phyloP scores from a whole-genome alignment of 2,888 invertebrate genomes.

The Tinea pellionella region DNA sequence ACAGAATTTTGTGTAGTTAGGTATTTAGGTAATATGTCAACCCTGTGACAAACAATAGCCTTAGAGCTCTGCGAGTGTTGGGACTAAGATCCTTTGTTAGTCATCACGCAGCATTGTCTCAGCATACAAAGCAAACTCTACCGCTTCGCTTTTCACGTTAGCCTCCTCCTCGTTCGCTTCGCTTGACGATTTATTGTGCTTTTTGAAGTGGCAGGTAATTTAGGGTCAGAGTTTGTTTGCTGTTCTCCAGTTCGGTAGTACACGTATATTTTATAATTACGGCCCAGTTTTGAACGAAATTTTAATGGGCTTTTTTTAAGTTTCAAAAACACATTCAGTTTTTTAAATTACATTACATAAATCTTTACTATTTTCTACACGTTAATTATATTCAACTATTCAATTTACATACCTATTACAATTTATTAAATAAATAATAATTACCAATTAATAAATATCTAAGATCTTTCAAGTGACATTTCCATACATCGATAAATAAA shows the following conservation, averaged over 20 bases:
- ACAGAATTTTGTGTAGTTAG: too few species aligned
- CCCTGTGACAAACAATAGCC: conserved; percentile 5
- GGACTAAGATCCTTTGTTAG: conserved; percentile 15
- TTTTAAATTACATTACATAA: too few species aligned
- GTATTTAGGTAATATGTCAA: background rate
- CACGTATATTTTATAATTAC: background rate
- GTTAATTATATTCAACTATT: too few species aligned
- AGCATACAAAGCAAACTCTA: conserved; percentile 11
- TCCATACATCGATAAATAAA: too few species aligned
- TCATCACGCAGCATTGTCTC: conserved; percentile 19
- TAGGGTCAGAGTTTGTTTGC: conserved; percentile 18
- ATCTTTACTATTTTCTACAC: too few species aligned
- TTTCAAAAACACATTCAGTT: too few species aligned
- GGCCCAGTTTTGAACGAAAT: background rate
- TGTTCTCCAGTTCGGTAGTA: conserved; percentile 11
- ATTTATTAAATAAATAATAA: too few species aligned
- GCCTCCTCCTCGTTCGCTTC: background rate
- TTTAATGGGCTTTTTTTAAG: too few species aligned
- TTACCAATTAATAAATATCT: too few species aligned
- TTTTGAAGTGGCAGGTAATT: conserved; percentile 20
- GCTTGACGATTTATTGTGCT: conserved; percentile 20
- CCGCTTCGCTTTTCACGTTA: conserved; percentile 2
- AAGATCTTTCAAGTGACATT: too few species aligned
- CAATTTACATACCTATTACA: too few species aligned
- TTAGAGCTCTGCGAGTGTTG: conserved; percentile 4